These are phyloP conservation scores for Kryptolebias marmoratus DNA, from an alignment of 2,113 vertebrate species.

Conservation along the genomic window DNA sequence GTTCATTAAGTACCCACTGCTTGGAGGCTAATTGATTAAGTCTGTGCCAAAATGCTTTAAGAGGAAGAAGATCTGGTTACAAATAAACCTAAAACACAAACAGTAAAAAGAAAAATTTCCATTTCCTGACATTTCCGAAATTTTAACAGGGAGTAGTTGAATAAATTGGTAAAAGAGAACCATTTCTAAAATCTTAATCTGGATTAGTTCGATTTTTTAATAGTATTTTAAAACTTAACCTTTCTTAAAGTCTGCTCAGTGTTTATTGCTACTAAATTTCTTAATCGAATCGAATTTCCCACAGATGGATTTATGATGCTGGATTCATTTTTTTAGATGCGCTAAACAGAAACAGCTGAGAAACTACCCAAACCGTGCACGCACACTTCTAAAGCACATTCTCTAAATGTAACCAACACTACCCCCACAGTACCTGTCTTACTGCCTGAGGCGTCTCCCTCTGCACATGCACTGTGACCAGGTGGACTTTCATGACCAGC, in stretches of 20 bases:
- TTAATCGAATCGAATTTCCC: neutral
- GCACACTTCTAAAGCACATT: slow-evolving; percentile 5
- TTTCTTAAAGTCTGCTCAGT: neutral
- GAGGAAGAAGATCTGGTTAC: slow-evolving; percentile 34
- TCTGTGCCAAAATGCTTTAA: slow-evolving; percentile 48
- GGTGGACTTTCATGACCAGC: slow-evolving; percentile 42
- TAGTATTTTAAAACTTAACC: too few relatives aligned
- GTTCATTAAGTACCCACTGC: slow-evolving; percentile 68
- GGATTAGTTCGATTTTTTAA: too few relatives aligned
- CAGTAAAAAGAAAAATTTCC: too few relatives aligned
- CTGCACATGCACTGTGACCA: slow-evolving; percentile 30
- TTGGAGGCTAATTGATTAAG: slow-evolving; percentile 59
- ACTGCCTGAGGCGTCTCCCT: slow-evolving; percentile 33
- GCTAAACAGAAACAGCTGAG: slow-evolving; percentile 17
- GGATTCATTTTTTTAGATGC: slow-evolving; percentile 53
- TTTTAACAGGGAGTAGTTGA: too few relatives aligned
- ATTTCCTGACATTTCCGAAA: too few relatives aligned
- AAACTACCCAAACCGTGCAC: neutral
- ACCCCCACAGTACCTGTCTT: slow-evolving; percentile 52
- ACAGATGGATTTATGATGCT: slow-evolving; percentile 30
- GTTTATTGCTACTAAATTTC: neutral
- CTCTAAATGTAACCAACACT: slow-evolving; percentile 3
- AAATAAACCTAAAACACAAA: slow-evolving; percentile 30
- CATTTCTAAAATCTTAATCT: too few relatives aligned
- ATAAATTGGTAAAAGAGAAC: too few relatives aligned